Base-by-base conservation (phyloP, 2,888 invertebrate genomes). In the Synanthedon andrenaeformis region DNA sequence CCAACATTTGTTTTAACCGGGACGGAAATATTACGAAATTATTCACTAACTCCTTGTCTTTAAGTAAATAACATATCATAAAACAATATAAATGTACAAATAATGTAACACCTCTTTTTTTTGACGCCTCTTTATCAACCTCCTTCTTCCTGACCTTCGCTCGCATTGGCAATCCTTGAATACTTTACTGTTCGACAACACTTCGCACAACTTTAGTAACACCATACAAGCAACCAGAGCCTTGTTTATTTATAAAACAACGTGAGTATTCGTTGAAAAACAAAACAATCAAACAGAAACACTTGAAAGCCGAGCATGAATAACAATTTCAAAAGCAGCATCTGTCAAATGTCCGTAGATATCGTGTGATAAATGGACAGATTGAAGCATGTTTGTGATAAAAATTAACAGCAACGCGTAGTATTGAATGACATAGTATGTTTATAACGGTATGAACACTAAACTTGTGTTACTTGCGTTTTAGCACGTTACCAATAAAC, bases 161-260 rank as follows among this genome's bases (percentile, higher is more conserved):
- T 85, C 86, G 86, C 86, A 86, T 80, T 82, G 82, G 72, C 85
- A 87, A 58, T 78, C 74, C 64, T 86, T 86, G 59, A 84, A 84
- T 53, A 77, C 65, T 63, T 80, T 84, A 60, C 78, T 73, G 56
- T 81, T 80, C 57, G 83, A 80, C 69, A 87, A 77, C 84, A 85
- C 76, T 58, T 74, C 76, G 85, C 76, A 82, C 70, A 85, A 58
- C 62, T 69, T 71, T 45, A 82, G 65, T 53, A 85, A 64, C 61
- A 86, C 81, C 79, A 81, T 82, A 67, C 80, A 82, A 54, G 51
- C 51, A 57, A 55, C 55, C 49, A 10, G 23, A 17, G 12, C 35
- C 35, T 35, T 35, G 35, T 35, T 49, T 49, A 13, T 49, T 23
- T 17, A 51, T n/a, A 35, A 35, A 51, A 23, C 35, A 51, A 23